Evolutionary conservation across 2,888 invertebrate genomes (phyloP), one percentile per base, ranked within the genome.

Genomic region (Leptogaster cylindrica): DNA sequence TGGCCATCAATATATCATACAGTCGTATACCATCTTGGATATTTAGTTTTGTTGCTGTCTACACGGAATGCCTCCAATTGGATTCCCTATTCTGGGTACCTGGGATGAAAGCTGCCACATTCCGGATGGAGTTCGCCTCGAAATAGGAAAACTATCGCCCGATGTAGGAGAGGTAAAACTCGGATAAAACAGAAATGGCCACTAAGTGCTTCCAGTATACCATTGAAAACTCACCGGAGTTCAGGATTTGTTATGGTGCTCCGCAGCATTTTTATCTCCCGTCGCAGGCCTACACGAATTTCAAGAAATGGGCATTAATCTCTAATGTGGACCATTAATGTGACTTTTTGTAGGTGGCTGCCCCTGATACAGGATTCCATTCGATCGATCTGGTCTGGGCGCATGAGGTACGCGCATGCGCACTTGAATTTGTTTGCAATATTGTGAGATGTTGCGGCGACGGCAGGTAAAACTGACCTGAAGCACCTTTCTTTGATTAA

Each of bases 11-110:
- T 64, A 64, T 50, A 46, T 64, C 64, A 48, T 64, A 50, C 20
- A 73, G 72, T 72, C 72, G 70, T 70, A 70, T 69, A 71, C 71
- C 68, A 70, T 72, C 70, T 72, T 72, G 71, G 72, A 73, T 72
- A 72, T 73, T 72, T 68, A 72, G 72, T 71, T 71, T 72, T 69
- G 71, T 41, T 58, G 58, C 14, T 41, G 14, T 27, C 23, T 10
- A 27, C n/a, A 23, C 25, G 41, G 58, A 58, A 55, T 14, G 12
- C 16, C 27, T 50, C 18, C 58, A 39, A 58, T 58, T 58, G 39
- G 58, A 58, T 58, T 41, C 41, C 55, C 55, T 58, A 23, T 41
- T 58, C 39, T 25, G 7, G 16, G 31, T 7, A 14, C 10, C 5
- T 23, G 39, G 41, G 58, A 58, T 58, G 58, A 31, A 14, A 39